Evolutionary conservation across 2,113 vertebrate genomes (phyloP).

Genomic region (Melierax canorus): DNA sequence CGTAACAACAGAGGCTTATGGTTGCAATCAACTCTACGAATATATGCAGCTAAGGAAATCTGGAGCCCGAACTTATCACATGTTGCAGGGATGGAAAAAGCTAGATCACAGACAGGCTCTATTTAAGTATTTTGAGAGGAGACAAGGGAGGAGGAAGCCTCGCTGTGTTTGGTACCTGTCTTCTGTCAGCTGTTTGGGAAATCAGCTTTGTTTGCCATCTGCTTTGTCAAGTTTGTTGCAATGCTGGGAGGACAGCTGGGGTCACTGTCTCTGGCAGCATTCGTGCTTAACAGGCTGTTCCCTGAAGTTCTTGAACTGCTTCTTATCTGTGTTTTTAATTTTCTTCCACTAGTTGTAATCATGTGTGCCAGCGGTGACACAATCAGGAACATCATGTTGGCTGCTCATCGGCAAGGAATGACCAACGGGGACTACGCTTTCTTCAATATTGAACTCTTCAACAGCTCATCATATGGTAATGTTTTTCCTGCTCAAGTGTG

Average conservation of each 20-base stretch:
- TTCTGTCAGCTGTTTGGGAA: not conserved
- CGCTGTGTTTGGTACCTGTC: not conserved
- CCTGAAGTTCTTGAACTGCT: not conserved
- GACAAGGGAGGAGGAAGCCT: not conserved
- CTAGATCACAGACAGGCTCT: not conserved
- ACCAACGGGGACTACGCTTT: constrained; percentile 88
- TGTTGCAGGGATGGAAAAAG: not conserved
- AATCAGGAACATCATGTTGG: constrained; percentile 91
- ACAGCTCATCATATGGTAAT: constrained; percentile 93
- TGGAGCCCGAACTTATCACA: not conserved
- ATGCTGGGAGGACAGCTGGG: not conserved
- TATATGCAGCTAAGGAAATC: not conserved
- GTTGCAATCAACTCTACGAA: not conserved
- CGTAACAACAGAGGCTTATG: not conserved
- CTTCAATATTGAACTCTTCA: constrained; percentile 98
- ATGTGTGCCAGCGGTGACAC: constrained; percentile 89
- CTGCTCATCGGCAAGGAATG: constrained; percentile 85
- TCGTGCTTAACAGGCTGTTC: constrained; percentile 25
- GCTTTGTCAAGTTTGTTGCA: not conserved
- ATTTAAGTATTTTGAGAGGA: not conserved
- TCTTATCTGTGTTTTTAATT: constrained; percentile 54
- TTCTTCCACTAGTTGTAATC: constrained; percentile 85
- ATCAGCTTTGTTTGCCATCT: not conserved
- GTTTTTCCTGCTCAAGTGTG: not conserved
- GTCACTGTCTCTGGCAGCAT: constrained; percentile 10